A percentile compares a stretch with the other conserved stretches of the same genome.
Evolutionary conservation across 1,140 invertebrate species (phyloP).

Genomic region (Diorhabda sublineata): DNA sequence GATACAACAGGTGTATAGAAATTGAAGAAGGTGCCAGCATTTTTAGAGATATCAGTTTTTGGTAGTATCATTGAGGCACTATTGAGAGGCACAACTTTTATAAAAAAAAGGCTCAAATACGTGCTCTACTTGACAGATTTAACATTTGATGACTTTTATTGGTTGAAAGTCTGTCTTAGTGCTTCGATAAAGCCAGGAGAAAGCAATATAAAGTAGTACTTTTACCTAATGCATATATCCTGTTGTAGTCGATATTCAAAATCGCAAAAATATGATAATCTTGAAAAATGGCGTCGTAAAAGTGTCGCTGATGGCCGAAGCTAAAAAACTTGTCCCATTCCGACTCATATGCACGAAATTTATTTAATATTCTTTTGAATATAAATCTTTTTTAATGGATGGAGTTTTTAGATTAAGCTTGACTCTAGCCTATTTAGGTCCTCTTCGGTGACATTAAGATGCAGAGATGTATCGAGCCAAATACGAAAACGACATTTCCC

Average conservation of each 20-base stretch:
- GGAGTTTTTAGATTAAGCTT: conserved; percentile 14
- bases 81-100: no score
- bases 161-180: no score
- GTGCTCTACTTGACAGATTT: no score
- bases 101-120: no score
- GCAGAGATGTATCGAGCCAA: not conserved
- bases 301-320: conserved; percentile 18
- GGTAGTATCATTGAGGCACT: no score
- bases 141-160: no score
- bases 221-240: conserved; percentile 19
- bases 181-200: no score
- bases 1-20: no score
- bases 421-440: not conserved
- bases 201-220: no score
- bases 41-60: no score
- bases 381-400: conserved; percentile 17
- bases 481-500: no score
- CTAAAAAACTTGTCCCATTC: conserved; percentile 19
- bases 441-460: conserved; percentile 4
- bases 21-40: no score
- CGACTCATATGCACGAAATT: conserved; percentile 18
- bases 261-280: conserved; percentile 28
- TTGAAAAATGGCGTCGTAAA: conserved; percentile 23
- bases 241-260: conserved; percentile 23
- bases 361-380: conserved; percentile 16